Evolutionary conservation across 2,888 invertebrate genomes (phyloP), one percentile per base, ranked within the genome.

Genomic region (Tenthredo notha): DNA sequence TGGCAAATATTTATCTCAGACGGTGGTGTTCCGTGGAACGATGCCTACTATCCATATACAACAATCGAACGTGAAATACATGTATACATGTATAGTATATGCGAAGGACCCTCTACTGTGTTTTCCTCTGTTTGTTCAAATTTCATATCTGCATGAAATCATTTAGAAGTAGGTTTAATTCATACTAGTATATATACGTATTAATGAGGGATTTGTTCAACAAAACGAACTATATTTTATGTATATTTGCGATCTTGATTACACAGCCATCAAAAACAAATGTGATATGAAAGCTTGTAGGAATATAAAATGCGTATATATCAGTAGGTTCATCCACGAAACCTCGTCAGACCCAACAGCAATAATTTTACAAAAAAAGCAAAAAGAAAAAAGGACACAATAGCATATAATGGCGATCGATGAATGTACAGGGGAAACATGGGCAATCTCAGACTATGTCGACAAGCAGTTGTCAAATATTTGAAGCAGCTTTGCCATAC

Each of bases 401-500:
- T 5, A 33, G 72, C n/a, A 43, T 43, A 40, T 21, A 21, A 43
- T 74, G 43, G 40, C 40, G 72, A 74, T 43, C 72, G 43, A 74
- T 74, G n/a, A 12, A 12, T 43, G 43, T 74, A 74, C 18, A 43
- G 43, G 40, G 72, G 72, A 43, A 43, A 74, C 43, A 43, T 21
- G 21, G 43, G 40, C 72, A 74, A 74, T 74, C 72, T 74, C 72
- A 43, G 40, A 40, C 72, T 43, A 40, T 43, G 43, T 43, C 29
- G 72, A 74, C 43, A 40, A 29, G 40, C 72, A 43, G 40, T 74
- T 74, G 40, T 43, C 40, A 74, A 74, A 74, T 74, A 74, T 74
- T 74, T 43, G 72, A 10, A 43, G 67, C 67, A 67, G 67, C 67
- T 67, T 67, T 33, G 67, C 33, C 67, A 25, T 33, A 33, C 33